Conservation (phyloP, 2,113 vertebrate species). For the Actenoides hombroni region DNA sequence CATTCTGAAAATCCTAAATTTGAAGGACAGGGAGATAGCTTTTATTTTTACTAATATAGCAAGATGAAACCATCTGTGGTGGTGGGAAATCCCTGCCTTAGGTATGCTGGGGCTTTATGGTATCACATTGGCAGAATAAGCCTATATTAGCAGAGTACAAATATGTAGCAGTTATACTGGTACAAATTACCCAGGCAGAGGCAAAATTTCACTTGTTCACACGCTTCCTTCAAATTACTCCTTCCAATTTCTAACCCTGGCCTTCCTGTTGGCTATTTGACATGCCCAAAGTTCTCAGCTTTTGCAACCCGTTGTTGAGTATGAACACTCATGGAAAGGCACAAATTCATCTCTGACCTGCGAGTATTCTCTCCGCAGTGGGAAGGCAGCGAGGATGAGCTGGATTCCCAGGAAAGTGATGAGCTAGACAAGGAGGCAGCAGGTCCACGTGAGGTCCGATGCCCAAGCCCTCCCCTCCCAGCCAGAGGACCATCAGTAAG, state of each 20-base stretch:
- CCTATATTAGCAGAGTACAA: background rate
- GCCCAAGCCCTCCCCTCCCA: background rate
- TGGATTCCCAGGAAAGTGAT: background rate
- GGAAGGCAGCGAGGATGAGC: constrained; percentile 1
- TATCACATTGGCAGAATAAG: background rate
- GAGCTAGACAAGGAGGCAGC: background rate
- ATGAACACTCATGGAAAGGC: background rate
- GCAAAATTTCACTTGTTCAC: background rate
- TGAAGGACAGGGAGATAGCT: background rate
- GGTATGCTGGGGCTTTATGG: background rate
- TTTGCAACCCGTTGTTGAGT: background rate
- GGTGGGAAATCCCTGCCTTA: background rate
- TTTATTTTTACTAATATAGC: background rate
- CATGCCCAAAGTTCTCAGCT: background rate
- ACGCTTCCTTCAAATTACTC: background rate
- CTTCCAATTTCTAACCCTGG: background rate
- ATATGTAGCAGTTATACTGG: background rate
- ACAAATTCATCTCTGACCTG: background rate
- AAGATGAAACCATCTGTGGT: background rate
- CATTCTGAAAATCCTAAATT: background rate
- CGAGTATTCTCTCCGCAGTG: background rate
- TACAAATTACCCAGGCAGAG: background rate
- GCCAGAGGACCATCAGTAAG: constrained; percentile 47
- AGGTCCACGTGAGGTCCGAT: background rate
- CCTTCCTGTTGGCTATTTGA: background rate